phyloP scores from a whole-genome alignment of 2,113 vertebrate species.

The Astur gentilis region DNA sequence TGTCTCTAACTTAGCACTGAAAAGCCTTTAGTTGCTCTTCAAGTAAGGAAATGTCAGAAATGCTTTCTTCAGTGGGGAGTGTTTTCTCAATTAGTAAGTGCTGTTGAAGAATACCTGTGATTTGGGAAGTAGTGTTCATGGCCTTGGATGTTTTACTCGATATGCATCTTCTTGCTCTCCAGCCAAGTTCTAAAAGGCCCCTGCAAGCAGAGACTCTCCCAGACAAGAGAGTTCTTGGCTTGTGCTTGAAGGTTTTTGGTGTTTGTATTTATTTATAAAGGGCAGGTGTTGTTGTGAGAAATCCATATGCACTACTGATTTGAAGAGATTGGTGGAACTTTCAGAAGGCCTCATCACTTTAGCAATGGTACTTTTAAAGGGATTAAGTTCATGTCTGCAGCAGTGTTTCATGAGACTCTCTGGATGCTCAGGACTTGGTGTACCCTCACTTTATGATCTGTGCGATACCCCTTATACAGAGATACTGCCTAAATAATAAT shows the following conservation, averaged over 20 bases:
- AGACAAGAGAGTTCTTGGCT: neutral
- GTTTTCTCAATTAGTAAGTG: neutral
- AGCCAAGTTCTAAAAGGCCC: neutral
- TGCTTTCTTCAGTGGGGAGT: neutral
- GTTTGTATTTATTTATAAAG: neutral
- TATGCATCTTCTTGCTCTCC: neutral
- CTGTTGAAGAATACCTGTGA: neutral
- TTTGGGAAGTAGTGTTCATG: neutral
- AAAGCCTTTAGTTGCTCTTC: neutral
- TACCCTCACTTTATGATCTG: neutral
- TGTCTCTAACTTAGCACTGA: neutral
- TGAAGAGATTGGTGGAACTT: neutral
- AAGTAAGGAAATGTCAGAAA: neutral
- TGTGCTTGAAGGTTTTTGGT: neutral
- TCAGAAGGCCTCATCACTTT: neutral
- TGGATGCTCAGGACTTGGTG: neutral
- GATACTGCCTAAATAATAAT: neutral
- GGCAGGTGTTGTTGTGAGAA: neutral
- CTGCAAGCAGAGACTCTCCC: neutral
- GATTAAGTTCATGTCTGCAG: neutral
- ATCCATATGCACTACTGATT: neutral
- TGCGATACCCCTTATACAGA: neutral
- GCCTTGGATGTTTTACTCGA: accelerated
- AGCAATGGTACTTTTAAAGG: neutral
- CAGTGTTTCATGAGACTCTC: neutral